Percentiles rank a stretch among this genome's conserved stretches.
Evolutionary conservation across 2,797 vertebrate species (phyloP).

Genomic region (Gymnoscopelus microlampas): DNA sequence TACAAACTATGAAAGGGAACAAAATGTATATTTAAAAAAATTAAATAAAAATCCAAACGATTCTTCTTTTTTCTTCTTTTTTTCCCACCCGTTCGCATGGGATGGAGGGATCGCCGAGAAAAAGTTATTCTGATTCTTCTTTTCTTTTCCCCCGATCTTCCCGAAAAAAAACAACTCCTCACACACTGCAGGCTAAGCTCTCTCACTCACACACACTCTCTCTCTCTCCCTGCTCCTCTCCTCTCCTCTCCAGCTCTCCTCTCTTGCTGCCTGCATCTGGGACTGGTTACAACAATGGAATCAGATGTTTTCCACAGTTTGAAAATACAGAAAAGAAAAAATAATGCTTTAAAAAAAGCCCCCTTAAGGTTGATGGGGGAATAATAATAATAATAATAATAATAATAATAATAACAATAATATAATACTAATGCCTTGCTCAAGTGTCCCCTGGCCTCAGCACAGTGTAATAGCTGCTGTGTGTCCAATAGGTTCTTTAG

Average conservation of each 20-base stretch:
- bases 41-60: conserved; percentile 59
- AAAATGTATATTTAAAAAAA: conserved; percentile 39
- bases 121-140: too few relatives aligned
- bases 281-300: conserved; percentile 86
- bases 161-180: conserved; percentile 10
- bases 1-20: conserved; percentile 64
- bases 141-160: conserved; percentile 1
- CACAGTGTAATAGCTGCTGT: too few relatives aligned
- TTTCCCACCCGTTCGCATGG: conserved; percentile 67
- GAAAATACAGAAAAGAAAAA: conserved; percentile 42
- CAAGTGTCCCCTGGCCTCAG: conserved; percentile 12
- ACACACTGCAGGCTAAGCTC: conserved; percentile 1
- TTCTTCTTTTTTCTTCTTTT: conserved; percentile 62
- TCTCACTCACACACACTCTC: conserved; percentile 60
- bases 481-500: too few relatives aligned
- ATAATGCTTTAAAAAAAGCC: conserved; percentile 81
- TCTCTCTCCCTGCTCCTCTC: neutral
- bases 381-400: too few relatives aligned
- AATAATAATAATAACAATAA: too few relatives aligned
- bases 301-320: conserved; percentile 89
- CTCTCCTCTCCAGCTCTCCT: neutral
- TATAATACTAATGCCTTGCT: conserved; percentile 74
- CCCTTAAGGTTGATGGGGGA: conserved; percentile 84
- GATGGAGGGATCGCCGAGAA: too few relatives aligned
- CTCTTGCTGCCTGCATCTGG: conserved; percentile 80